Evolutionary conservation across 1,140 invertebrate genomes (phyloP).

Genomic region (Pseudomyrmex sp.): DNA sequence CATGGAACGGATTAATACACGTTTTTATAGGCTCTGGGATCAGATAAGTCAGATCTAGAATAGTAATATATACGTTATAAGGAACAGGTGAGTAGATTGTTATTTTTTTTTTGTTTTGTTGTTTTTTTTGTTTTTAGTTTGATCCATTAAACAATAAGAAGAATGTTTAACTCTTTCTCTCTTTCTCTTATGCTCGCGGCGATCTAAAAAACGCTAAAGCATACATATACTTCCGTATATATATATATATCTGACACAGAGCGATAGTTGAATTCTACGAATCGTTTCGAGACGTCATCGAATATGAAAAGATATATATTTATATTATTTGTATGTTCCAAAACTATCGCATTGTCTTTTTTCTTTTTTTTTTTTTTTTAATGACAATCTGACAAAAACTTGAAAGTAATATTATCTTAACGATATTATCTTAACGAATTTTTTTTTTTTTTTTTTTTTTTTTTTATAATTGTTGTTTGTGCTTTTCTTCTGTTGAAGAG

Average conservation of each 20-base stretch:
- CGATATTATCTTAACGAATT: not conserved
- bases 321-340: conserved; percentile 48
- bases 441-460: conserved; percentile 8
- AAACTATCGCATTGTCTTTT: conserved; percentile 25
- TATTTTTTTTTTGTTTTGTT: too few relatives aligned
- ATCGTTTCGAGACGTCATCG: conserved; percentile 43
- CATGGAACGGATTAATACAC: conserved; percentile 83
- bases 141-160: conserved; percentile 51
- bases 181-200: not conserved
- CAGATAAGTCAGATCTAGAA: conserved; percentile 68
- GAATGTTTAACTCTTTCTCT: conserved; percentile 28
- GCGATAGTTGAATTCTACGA: conserved; percentile 35
- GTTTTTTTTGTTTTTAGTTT: not conserved
- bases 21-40: conserved; percentile 78
- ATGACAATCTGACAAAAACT: conserved; percentile 12
- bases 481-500: not conserved
- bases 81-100: conserved; percentile 42
- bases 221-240: conserved; percentile 50
- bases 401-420: conserved; percentile 28
- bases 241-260: conserved; percentile 38
- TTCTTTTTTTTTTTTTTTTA: conserved; percentile 41
- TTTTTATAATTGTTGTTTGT: conserved; percentile 10
- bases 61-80: conserved; percentile 57
- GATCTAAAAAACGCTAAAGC: conserved; percentile 58
- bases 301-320: conserved; percentile 59